Evolutionary conservation across 2,888 invertebrate genomes (phyloP).

Genomic region (Holacanthella duospinosa): DNA sequence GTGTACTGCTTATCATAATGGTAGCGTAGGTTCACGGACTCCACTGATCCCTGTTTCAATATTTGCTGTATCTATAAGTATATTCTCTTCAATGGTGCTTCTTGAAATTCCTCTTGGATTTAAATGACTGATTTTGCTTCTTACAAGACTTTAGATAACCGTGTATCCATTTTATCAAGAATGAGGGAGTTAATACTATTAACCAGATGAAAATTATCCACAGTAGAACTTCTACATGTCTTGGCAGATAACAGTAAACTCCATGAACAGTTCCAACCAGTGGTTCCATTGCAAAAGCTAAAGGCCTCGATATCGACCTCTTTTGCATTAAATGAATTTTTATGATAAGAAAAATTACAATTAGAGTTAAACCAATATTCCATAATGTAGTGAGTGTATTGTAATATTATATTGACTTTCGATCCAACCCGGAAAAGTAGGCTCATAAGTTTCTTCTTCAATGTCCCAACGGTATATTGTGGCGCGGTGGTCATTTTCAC

Average conservation of each 20-base stretch:
- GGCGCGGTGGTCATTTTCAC: too few relatives aligned
- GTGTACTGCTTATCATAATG: neutral
- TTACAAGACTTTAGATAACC: neutral
- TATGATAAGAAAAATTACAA: too few relatives aligned
- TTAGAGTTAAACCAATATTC: neutral
- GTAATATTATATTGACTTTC: neutral
- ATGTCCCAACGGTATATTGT: too few relatives aligned
- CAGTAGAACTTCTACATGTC: neutral
- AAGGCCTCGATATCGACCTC: too few relatives aligned
- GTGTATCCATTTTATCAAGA: neutral
- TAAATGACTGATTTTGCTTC: neutral
- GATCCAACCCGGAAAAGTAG: neutral
- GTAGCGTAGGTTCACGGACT: too few relatives aligned
- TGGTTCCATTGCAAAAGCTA: too few relatives aligned
- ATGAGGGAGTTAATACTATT: neutral
- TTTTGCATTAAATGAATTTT: too few relatives aligned
- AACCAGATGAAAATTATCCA: neutral
- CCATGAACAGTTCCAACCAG: too few relatives aligned
- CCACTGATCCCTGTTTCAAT: neutral
- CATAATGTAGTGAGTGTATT: neutral
- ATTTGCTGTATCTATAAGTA: neutral
- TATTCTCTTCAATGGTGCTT: neutral
- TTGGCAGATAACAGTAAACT: neutral
- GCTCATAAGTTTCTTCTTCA: neutral
- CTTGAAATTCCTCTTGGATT: neutral